phyloP scores from a whole-genome alignment of 1,140 invertebrate species.

The Helicoverpa armigera region DNA sequence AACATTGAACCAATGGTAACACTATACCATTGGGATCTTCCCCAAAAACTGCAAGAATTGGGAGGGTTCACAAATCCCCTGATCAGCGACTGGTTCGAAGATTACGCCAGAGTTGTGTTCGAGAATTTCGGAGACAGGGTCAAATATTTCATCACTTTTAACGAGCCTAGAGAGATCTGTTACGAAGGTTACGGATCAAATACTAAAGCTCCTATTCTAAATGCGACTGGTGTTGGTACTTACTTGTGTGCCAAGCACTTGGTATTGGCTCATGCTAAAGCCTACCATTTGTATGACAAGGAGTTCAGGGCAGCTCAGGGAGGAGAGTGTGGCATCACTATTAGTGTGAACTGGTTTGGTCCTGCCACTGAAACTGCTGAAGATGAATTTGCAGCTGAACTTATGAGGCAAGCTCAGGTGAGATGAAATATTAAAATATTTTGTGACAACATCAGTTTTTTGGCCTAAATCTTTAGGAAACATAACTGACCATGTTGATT shows the following conservation, averaged over 20 bases:
- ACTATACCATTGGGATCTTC: constrained; percentile 77
- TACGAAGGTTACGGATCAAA: constrained; percentile 71
- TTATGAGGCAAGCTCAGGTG: constrained; percentile 64
- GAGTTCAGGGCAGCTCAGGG: constrained; percentile 73
- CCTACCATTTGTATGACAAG: constrained; percentile 80
- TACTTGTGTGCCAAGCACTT: constrained; percentile 87
- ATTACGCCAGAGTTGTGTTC: constrained; percentile 85
- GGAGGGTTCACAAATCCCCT: constrained; percentile 74
- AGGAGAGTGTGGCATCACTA: constrained; percentile 86
- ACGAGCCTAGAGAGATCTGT: constrained; percentile 81
- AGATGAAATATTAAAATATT: neutral
- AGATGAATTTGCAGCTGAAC: constrained; percentile 85
- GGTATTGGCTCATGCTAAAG: constrained; percentile 87
- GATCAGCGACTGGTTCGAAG: constrained; percentile 84
- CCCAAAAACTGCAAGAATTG: constrained; percentile 72
- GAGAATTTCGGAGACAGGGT: constrained; percentile 84
- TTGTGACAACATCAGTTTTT: too few species aligned
- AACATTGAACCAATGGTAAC: constrained; percentile 79
- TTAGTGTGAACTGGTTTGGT: constrained; percentile 86
- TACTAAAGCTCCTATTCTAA: constrained; percentile 67
- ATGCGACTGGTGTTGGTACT: constrained; percentile 72
- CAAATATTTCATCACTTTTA: constrained; percentile 85
- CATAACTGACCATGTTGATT: too few species aligned
- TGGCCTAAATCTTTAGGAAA: too few species aligned
- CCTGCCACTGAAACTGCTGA: constrained; percentile 79